Percentiles rank a stretch among this genome's conserved stretches.
These are phyloP conservation scores for Neotragus pygmaeus DNA, from an alignment of 2,113 vertebrate species.

Conservation along the genomic window DNA sequence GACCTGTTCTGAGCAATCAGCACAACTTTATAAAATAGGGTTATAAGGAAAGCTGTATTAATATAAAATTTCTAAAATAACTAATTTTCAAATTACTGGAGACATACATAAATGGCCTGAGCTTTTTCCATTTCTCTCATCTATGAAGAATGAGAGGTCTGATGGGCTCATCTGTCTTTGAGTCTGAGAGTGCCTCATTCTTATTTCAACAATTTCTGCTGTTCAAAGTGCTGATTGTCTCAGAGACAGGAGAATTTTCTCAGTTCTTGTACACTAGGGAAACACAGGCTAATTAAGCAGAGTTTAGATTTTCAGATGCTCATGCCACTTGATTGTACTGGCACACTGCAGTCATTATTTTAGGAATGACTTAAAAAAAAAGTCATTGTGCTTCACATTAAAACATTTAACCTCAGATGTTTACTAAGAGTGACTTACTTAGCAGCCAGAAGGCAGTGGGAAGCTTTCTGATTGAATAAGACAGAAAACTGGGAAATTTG, in stretches of 20 bases:
- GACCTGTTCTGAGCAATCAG: neutral
- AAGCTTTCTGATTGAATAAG: neutral
- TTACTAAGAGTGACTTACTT: neutral
- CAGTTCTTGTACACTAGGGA: neutral
- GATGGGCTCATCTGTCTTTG: neutral
- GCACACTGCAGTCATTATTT: slow-evolving; percentile 33
- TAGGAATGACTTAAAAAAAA: slow-evolving; percentile 34
- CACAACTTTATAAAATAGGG: neutral
- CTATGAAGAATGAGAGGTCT: neutral
- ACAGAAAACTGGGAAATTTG: neutral
- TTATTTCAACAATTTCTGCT: neutral
- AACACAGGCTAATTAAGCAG: neutral
- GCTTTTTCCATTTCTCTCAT: neutral
- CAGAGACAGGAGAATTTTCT: neutral
- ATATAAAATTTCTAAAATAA: neutral
- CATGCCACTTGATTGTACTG: slow-evolving; percentile 30
- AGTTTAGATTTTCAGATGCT: slow-evolving; percentile 50
- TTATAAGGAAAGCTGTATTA: neutral
- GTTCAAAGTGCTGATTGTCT: neutral
- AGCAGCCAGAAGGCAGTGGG: neutral
- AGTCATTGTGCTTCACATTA: slow-evolving; percentile 4
- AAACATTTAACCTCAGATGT: slow-evolving; percentile 52
- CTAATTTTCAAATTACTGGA: neutral
- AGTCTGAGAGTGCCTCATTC: neutral
- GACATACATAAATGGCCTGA: neutral